These are phyloP conservation scores for Conus betulinus DNA, from an alignment of 1,140 invertebrate species.

Conservation along the genomic window DNA sequence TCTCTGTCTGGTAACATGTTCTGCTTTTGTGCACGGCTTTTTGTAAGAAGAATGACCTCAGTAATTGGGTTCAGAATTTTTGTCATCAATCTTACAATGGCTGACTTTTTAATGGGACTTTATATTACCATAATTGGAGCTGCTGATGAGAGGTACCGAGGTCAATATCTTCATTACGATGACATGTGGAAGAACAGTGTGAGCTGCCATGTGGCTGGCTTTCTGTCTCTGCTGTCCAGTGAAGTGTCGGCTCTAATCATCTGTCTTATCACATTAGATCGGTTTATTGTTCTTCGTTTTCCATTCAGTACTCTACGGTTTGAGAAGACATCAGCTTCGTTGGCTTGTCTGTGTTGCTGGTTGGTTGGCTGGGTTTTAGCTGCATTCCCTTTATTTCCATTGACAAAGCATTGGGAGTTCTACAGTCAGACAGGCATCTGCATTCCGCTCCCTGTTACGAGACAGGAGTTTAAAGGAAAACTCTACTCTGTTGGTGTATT, in stretches of 20 bases:
- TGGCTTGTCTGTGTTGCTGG: not conserved
- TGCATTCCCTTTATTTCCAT: not conserved
- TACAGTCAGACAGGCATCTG: constrained; percentile 16
- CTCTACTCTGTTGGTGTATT: not conserved
- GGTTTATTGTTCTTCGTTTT: not conserved
- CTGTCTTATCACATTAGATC: constrained; percentile 6
- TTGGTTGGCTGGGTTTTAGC: not conserved
- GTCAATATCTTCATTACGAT: not conserved
- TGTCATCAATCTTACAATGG: not conserved
- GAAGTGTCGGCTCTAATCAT: constrained; percentile 15
- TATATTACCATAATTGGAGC: not conserved
- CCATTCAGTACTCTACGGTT: not conserved
- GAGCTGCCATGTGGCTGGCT: not conserved
- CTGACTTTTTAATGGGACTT: constrained; percentile 5
- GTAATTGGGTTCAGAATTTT: not conserved
- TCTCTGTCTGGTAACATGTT: not conserved
- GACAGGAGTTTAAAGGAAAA: not conserved
- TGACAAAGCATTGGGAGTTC: not conserved
- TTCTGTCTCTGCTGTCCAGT: not conserved
- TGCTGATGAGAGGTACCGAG: not conserved
- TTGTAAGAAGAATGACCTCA: not conserved
- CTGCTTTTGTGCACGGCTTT: not conserved
- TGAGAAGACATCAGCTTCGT: not conserved
- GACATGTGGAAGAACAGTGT: not conserved
- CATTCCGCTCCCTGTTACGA: not conserved